A percentile compares a stretch with the other conserved stretches of the same genome.
These are phyloP conservation scores for Ceratosolen fusciceps DNA, from an alignment of 1,140 invertebrate species.

Conservation along the genomic window DNA sequence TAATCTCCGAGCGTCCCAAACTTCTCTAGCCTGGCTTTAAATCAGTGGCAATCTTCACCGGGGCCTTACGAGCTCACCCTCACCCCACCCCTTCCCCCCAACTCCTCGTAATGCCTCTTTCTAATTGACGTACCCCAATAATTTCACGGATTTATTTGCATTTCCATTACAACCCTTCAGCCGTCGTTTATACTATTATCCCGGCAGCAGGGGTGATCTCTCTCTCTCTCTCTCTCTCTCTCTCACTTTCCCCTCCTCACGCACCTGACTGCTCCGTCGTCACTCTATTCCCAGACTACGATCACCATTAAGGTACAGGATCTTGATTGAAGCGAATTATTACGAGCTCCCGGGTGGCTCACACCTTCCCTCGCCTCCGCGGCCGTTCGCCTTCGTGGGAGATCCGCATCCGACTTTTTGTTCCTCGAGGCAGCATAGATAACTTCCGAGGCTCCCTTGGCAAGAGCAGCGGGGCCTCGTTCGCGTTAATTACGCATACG, in stretches of 20 bases:
- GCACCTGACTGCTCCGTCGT: too few species aligned
- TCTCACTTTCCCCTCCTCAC: too few species aligned
- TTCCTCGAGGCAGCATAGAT: neutral
- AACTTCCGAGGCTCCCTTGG: neutral
- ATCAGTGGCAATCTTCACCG: neutral
- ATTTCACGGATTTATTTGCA: neutral
- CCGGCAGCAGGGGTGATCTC: too few species aligned
- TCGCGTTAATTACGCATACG: neutral
- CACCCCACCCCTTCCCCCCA: too few species aligned
- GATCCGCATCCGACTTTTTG: neutral
- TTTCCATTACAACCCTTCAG: neutral
- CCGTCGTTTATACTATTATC: neutral
- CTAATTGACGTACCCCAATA: neutral
- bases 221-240: too few species aligned
- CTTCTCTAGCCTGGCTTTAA: neutral
- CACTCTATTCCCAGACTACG: neutral
- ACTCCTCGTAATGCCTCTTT: neutral
- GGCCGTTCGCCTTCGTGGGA: too few species aligned
- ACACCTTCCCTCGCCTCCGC: too few species aligned
- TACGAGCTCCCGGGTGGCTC: too few species aligned
- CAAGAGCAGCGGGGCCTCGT: too few species aligned
- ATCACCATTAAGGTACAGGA: too few species aligned
- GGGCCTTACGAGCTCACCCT: slow-evolving; percentile 2
- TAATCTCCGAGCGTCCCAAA: neutral
- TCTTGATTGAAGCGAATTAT: too few species aligned